phyloP scores from a whole-genome alignment of 2,113 vertebrate species.

The Sakesphorus luctuosus region DNA sequence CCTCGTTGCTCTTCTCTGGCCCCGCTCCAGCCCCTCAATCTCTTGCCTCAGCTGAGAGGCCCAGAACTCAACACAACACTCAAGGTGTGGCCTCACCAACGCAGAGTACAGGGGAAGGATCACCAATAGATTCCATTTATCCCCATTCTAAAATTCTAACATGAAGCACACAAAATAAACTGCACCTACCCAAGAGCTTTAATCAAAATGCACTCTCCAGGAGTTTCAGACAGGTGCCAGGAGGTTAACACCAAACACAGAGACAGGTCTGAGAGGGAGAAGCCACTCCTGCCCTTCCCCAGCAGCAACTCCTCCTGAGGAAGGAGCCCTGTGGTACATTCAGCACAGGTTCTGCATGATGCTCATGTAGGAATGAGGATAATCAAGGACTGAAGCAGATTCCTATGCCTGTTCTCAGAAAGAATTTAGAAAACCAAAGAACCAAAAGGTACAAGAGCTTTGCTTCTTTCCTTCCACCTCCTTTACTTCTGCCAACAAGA shows the following conservation, averaged over 20 bases:
- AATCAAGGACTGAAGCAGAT: background rate
- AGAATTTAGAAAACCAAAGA: background rate
- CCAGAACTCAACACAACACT: too few relatives aligned
- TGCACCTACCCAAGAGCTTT: background rate
- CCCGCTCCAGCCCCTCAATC: too few relatives aligned
- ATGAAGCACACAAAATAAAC: background rate
- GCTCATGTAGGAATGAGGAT: accelerated
- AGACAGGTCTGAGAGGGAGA: background rate
- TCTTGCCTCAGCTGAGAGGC: too few relatives aligned
- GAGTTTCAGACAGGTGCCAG: background rate
- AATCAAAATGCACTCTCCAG: background rate
- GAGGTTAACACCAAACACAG: background rate
- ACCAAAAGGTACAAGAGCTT: background rate
- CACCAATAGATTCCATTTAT: background rate
- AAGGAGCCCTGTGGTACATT: background rate
- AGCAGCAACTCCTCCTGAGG: background rate
- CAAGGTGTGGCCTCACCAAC: too few relatives aligned
- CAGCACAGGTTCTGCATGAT: background rate
- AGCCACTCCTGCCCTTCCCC: background rate
- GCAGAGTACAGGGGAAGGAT: too few relatives aligned
- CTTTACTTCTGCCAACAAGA: background rate
- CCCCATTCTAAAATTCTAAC: background rate
- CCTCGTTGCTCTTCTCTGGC: too few relatives aligned
- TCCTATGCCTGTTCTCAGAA: background rate
- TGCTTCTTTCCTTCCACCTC: background rate